Evolutionary conservation across 2,888 invertebrate species (phyloP).

Genomic region (Pogonocherus hispidulus): DNA sequence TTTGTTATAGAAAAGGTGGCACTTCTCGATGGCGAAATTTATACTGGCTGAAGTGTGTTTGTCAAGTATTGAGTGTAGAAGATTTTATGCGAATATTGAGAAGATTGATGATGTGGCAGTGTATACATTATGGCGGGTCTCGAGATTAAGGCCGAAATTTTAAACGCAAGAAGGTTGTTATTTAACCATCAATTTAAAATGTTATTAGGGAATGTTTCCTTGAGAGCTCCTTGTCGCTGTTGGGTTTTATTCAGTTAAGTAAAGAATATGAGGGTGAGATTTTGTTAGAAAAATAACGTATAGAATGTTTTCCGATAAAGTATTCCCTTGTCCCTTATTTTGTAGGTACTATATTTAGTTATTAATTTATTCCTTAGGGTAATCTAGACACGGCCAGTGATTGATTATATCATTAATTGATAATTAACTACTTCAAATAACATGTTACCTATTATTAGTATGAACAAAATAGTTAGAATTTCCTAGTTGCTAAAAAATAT

Average conservation of each 20-base stretch:
- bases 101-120: slow-evolving; percentile 28
- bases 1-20: not conserved
- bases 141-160: slow-evolving; percentile 19
- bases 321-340: not conserved
- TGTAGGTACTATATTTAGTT: no score
- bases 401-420: no score
- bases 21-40: slow-evolving; percentile 5
- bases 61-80: slow-evolving; percentile 26
- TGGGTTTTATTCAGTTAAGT: not conserved
- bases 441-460: no score
- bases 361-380: not conserved
- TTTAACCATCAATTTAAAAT: slow-evolving; percentile 25
- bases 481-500: no score
- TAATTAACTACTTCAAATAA: no score
- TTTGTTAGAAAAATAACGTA: not conserved
- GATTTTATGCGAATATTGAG: slow-evolving; percentile 29
- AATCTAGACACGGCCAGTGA: no score
- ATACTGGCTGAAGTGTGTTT: slow-evolving; percentile 15
- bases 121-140: slow-evolving; percentile 17
- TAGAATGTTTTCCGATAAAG: not conserved
- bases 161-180: slow-evolving; percentile 20
- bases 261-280: not conserved
- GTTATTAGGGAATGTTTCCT: slow-evolving; percentile 8
- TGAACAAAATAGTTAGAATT: no score
- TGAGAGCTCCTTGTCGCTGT: not conserved